These are phyloP conservation scores for Podarcis lilfordi DNA, from an alignment of 2,797 vertebrate species.

Conservation along the genomic window DNA sequence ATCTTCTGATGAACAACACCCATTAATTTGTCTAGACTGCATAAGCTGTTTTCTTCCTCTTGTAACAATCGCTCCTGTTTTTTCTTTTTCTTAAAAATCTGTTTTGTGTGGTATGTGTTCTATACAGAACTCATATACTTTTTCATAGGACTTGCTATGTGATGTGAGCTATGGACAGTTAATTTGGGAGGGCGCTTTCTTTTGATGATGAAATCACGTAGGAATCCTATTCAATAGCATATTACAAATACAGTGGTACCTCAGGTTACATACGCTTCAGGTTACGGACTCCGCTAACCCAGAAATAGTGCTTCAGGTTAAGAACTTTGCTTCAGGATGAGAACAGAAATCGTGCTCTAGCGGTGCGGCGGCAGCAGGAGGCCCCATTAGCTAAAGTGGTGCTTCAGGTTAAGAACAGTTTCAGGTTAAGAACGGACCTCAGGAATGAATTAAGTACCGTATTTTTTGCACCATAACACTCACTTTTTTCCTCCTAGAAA, in stretches of 20 bases:
- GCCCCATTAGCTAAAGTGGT: too few relatives aligned
- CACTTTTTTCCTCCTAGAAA: too few relatives aligned
- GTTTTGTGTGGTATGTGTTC: not conserved
- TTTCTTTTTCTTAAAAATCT: not conserved
- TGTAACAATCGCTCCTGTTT: not conserved
- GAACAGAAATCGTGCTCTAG: too few relatives aligned
- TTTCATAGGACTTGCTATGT: not conserved
- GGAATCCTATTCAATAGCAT: not conserved
- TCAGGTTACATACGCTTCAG: too few relatives aligned
- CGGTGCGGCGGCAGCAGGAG: too few relatives aligned
- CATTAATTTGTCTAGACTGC: slow-evolving; percentile 7
- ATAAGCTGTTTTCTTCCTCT: not conserved
- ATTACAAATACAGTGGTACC: not conserved
- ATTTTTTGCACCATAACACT: too few relatives aligned
- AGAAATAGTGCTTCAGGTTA: too few relatives aligned
- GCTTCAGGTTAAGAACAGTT: too few relatives aligned
- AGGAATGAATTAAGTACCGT: too few relatives aligned
- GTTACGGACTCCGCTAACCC: too few relatives aligned
- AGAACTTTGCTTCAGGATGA: too few relatives aligned
- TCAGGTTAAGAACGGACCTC: too few relatives aligned
- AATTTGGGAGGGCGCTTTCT: not conserved
- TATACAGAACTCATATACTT: not conserved
- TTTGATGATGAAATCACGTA: not conserved
- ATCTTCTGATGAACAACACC: not conserved
- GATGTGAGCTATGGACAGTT: not conserved